Conservation (phyloP, 2,888 invertebrate genomes). For the Molorchus minor region DNA sequence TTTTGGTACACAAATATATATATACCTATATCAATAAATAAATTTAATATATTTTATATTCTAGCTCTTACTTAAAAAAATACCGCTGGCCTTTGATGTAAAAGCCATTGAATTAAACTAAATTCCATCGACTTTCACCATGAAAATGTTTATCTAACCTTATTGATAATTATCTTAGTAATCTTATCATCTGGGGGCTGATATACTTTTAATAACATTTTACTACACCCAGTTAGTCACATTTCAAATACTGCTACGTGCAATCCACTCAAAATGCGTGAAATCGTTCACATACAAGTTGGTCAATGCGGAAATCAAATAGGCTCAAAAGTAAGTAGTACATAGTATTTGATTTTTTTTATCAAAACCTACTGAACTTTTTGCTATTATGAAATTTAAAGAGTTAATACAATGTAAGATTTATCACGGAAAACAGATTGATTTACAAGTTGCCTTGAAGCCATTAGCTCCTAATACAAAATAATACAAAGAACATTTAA, state of each 20-base stretch:
- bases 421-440: too few relatives aligned
- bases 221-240: constrained; percentile 4
- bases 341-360: too few relatives aligned
- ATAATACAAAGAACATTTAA: neutral
- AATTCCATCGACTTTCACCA: neutral
- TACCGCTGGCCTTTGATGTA: too few relatives aligned
- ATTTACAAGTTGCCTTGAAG: too few relatives aligned
- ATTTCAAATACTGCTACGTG: too few relatives aligned
- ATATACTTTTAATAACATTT: constrained; percentile 15
- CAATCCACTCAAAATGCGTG: constrained; percentile 25
- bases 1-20: too few relatives aligned
- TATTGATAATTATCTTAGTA: constrained; percentile 12
- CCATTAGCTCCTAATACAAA: neutral
- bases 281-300: constrained; percentile 26
- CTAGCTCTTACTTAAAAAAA: too few relatives aligned
- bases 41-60: too few relatives aligned
- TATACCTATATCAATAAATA: too few relatives aligned
- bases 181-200: constrained; percentile 14
- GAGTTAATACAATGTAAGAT: too few relatives aligned
- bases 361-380: too few relatives aligned
- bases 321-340: constrained; percentile 24
- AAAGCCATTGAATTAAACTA: neutral
- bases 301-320: constrained; percentile 27
- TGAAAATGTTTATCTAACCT: constrained; percentile 19
- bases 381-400: too few relatives aligned